Base-by-base conservation (phyloP, 2,113 vertebrate species). In the Heteronetta atricapilla region DNA sequence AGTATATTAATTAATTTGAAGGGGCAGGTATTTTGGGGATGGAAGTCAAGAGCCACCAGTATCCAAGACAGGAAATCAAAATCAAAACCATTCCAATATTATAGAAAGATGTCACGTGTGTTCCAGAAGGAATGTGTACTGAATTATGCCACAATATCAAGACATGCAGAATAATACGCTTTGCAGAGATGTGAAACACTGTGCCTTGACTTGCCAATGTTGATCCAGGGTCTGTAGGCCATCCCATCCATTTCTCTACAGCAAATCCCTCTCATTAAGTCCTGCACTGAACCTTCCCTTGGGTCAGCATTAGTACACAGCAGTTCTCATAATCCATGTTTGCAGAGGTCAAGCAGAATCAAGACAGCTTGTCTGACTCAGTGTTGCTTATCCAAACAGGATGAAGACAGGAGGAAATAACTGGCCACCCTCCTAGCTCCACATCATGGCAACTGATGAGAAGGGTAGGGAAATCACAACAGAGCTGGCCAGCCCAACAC, bases 81-180 rank as follows among this genome's bases (percentile, higher is more conserved):
- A 64, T 70, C n/a, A 59, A 33, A 87, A 69, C 1, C 15, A 38
- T 56, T 38, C 6, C 19, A 25, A 73, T 79, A 81, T 44, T 55
- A 84, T 3, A 5, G 28, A 80, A 17, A 42, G 13, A 13, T 0
- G 2, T 0, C 3, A 78, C 0, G 1, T 20, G 6, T 4, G 9
- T 70, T 53, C 34, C 34, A 34, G 0, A 1, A 50, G 4, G 5
- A 73, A 5, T 9, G 52, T 0, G 29, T 34, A 25, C 23, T 59
- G 22, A 88, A 48, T 20, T 29, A 8, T 74, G 33, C 7, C 22
- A 48, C 6, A 59, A 9, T 26, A 83, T n/a, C 72, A 83, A 93
- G 80, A 81, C 8, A 66, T 0, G 4, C 25, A 74, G 13, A 59
- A 46, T 44, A 67, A 55, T 0, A 4, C 3, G 6, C 58, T 36